phyloP scores from a whole-genome alignment of 2,113 vertebrate genomes.

The Colius striatus region DNA sequence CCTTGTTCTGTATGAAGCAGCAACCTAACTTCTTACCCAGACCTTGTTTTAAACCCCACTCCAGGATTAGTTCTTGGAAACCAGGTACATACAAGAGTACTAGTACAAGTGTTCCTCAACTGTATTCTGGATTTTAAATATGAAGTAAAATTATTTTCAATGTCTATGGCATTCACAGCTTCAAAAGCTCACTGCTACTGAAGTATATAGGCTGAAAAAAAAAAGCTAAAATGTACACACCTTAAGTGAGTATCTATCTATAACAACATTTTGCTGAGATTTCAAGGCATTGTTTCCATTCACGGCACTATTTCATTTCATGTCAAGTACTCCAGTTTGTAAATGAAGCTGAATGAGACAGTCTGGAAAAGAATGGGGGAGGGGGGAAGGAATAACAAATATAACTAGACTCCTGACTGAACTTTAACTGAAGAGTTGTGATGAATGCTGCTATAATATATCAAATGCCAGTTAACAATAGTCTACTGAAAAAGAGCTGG shows the following conservation, averaged over 20 bases:
- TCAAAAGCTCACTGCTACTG: background rate
- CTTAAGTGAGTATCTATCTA: background rate
- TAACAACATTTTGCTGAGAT: background rate
- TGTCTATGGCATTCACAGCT: background rate
- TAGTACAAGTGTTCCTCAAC: background rate
- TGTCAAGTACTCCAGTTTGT: background rate
- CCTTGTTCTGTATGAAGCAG: background rate
- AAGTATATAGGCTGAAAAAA: background rate
- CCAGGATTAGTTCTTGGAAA: background rate
- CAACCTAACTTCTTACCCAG: background rate
- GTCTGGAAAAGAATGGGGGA: background rate
- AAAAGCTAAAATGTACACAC: background rate
- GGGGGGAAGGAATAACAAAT: background rate
- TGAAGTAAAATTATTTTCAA: background rate
- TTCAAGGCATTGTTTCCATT: background rate
- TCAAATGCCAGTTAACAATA: constrained; percentile 47
- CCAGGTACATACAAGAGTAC: background rate
- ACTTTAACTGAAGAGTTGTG: constrained; percentile 9
- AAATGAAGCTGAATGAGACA: background rate
- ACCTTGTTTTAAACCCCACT: background rate
- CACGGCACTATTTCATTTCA: background rate
- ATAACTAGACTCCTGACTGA: background rate
- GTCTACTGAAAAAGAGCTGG: constrained; percentile 32
- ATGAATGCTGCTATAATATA: constrained; percentile 19
- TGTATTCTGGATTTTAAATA: background rate